A percentile compares a stretch with the other conserved stretches of the same genome.
Evolutionary conservation across 1,140 invertebrate genomes (phyloP).

Genomic region (Drosophila gunungcola): DNA sequence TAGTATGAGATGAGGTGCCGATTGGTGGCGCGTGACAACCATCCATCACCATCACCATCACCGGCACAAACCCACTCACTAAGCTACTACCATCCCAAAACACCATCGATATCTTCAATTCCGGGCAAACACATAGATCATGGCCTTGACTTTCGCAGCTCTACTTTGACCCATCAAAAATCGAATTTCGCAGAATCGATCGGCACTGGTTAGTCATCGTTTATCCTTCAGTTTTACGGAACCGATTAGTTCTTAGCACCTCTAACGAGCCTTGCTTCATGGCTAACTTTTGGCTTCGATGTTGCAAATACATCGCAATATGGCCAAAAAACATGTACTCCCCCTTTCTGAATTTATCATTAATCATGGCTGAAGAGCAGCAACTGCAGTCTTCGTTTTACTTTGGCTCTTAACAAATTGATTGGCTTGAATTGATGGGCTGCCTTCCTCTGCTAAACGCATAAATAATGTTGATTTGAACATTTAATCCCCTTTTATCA

Average conservation of each 20-base stretch:
- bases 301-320: slow-evolving; percentile 48
- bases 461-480: slow-evolving; percentile 6
- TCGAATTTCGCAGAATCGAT: slow-evolving; percentile 49
- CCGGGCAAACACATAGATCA: slow-evolving; percentile 1
- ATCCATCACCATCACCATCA: slow-evolving; percentile 28
- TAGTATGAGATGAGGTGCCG: slow-evolving; percentile 30
- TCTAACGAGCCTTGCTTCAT: slow-evolving; percentile 63
- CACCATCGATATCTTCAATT: background rate
- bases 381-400: slow-evolving; percentile 18
- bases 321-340: slow-evolving; percentile 22
- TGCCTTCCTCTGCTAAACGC: slow-evolving; percentile 12
- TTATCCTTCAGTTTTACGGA: slow-evolving; percentile 70
- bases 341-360: slow-evolving; percentile 41
- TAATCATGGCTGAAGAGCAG: slow-evolving; percentile 56
- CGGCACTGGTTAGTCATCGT: slow-evolving; percentile 18
- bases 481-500: slow-evolving; percentile 23
- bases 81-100: slow-evolving; percentile 9
- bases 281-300: slow-evolving; percentile 24
- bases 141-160: slow-evolving; percentile 27
- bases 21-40: slow-evolving; percentile 46
- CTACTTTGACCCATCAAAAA: slow-evolving; percentile 6
- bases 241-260: slow-evolving; percentile 66
- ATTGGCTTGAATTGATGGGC: slow-evolving; percentile 28
- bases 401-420: slow-evolving; percentile 25
- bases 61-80: slow-evolving; percentile 10